Evolutionary conservation across 1,140 invertebrate genomes (phyloP).

Genomic region (Globodera ellingtonae): DNA sequence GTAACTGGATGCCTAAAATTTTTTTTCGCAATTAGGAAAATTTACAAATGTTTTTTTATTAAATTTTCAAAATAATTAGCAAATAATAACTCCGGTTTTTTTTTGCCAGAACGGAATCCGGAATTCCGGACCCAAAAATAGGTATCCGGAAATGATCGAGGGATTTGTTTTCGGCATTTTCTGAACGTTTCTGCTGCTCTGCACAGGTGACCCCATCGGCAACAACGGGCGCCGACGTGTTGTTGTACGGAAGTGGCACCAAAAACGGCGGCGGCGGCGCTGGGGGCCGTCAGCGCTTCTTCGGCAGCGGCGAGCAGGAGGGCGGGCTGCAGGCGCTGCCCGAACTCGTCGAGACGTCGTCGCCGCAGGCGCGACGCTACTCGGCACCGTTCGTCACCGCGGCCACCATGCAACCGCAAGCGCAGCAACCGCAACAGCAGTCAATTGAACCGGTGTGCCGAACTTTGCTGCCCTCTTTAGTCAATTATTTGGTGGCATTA

Average conservation of each 20-base stretch:
- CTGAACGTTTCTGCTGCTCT: background rate
- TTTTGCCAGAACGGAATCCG: too few species aligned
- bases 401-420: too few species aligned
- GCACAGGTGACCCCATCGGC: constrained; percentile 15
- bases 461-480: too few species aligned
- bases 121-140: too few species aligned
- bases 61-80: too few species aligned
- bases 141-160: too few species aligned
- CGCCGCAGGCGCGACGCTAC: constrained; percentile 17
- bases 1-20: too few species aligned
- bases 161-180: background rate
- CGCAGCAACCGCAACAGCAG: background rate
- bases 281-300: constrained; percentile 8
- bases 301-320: constrained; percentile 27
- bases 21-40: too few species aligned
- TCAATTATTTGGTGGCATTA: too few species aligned
- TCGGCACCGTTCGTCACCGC: constrained; percentile 13
- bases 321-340: constrained; percentile 26
- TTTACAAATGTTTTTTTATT: too few species aligned
- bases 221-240: background rate
- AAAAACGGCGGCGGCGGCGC: background rate
- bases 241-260: background rate
- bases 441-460: background rate
- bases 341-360: constrained; percentile 14
- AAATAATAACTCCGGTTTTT: background rate